Base-by-base conservation (phyloP, 2,113 vertebrate species). In the Paramisgurnus dabryanus region DNA sequence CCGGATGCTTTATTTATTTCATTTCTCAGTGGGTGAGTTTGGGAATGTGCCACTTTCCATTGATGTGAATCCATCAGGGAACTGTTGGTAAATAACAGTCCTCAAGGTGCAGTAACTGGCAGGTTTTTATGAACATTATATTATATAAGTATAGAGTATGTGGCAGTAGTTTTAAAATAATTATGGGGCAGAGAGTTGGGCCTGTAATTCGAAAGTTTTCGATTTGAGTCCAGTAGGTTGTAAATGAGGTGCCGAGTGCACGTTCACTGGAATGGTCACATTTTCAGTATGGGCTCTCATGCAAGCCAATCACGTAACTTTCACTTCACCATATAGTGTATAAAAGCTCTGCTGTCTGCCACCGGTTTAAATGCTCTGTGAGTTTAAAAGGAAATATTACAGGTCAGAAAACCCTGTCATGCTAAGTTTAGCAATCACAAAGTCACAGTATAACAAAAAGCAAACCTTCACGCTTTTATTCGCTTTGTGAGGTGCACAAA, bases 1-100 rank as follows among this genome's bases (percentile, higher is more conserved):
- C 39, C 45, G 66, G 22, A 27, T 66, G 74, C 74, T 61, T 68
- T 78, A 69, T 81, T 83, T 82, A 79, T 80, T 77, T 66, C 61
- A 67, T 66, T 78, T 74, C 55, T 57, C 39, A 17, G 22, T 53
- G 61, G 34, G 74, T n/a, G 64, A 9, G 39, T 66, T 77, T 34
- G 39, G 47, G 22, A 77, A 70, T 43, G 49, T 55, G 67, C 60
- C 40, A 70, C 50, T 22, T 41, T 47, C 57, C 82, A 74, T 72
- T 75, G 27, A 64, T 57, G 75, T 22, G 12, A 74, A 73, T 68
- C n/a, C 53, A 43, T 83, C 41, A 71, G 49, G 53, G 67, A 40
- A 18, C 47, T 41, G 27, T 27, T 61, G 18, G 49, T 63, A 61
- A 63, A 78, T 34, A 49, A 34, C 43, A 13, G 27, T 12, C 12